Conservation (phyloP, 2,888 invertebrate genomes). For the Gandaritis pyraliata region DNA sequence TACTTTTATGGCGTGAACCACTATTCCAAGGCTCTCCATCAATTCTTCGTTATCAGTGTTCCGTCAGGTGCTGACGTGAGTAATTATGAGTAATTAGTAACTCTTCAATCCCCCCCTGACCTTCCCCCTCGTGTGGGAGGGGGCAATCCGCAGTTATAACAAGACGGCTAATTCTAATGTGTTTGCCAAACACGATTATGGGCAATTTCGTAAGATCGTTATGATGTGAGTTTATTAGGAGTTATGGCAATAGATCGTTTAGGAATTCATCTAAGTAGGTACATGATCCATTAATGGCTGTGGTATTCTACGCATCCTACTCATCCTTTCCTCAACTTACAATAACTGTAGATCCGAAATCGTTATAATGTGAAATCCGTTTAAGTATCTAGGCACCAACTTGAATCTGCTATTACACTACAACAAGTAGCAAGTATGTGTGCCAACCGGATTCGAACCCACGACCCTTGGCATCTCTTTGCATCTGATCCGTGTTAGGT, state of each 20-base stretch:
- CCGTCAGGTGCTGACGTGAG: conserved; percentile 26
- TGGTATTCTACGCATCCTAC: background rate
- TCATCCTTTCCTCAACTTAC: background rate
- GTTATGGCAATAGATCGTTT: conserved; percentile 3
- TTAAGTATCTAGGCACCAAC: too few relatives aligned
- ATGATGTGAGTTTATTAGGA: conserved; percentile 7
- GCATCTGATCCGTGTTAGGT: background rate
- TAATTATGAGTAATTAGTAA: conserved; percentile 25
- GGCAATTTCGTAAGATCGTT: conserved; percentile 16
- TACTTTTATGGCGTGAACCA: conserved; percentile 11
- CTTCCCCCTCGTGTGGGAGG: conserved; percentile 11
- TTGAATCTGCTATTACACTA: background rate
- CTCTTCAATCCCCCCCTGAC: conserved; percentile 6
- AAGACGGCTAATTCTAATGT: conserved; percentile 26
- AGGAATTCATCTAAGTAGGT: background rate
- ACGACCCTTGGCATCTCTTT: conserved; percentile 1
- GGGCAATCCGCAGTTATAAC: conserved; percentile 18
- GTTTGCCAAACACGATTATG: conserved; percentile 17
- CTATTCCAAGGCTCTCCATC: conserved; percentile 20
- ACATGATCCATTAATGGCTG: background rate
- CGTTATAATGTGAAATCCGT: background rate
- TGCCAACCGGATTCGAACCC: conserved; percentile 9
- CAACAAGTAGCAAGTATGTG: conserved; percentile 1
- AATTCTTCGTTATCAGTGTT: conserved; percentile 18
- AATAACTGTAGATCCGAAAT: background rate